A percentile compares a stretch with the other conserved stretches of the same genome.
phyloP scores from a whole-genome alignment of 2,888 invertebrate genomes.

The Seladonia tumulorum region DNA sequence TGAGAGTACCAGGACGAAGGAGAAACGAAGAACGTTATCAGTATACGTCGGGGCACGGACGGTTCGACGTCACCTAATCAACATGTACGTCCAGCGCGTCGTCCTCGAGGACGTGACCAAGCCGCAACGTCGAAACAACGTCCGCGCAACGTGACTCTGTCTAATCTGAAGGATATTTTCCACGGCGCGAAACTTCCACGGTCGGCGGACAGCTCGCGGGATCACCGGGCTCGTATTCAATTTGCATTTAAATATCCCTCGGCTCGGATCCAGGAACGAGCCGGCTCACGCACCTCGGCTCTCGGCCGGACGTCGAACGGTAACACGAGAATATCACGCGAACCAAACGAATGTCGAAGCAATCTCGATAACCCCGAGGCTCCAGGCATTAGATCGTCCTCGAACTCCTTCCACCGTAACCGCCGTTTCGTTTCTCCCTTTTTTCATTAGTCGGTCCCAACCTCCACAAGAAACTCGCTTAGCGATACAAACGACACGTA shows the following conservation, averaged over 20 bases:
- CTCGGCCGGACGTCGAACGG: slow-evolving; percentile 32
- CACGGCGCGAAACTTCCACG: slow-evolving; percentile 33
- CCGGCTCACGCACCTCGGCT: slow-evolving; percentile 24
- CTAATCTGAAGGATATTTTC: slow-evolving; percentile 66
- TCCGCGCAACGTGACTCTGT: slow-evolving; percentile 52
- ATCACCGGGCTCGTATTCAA: slow-evolving; percentile 71
- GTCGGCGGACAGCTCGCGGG: slow-evolving; percentile 36
- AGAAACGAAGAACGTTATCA: neutral
- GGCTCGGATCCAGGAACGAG: slow-evolving; percentile 50
- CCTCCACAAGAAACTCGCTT: neutral
- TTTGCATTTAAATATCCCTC: slow-evolving; percentile 78
- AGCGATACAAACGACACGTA: too few species aligned
- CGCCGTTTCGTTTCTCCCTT: neutral
- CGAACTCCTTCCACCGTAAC: neutral
- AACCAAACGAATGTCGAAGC: neutral
- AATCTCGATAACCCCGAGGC: slow-evolving; percentile 21
- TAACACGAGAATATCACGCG: slow-evolving; percentile 33
- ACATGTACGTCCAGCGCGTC: slow-evolving; percentile 16
- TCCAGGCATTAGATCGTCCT: neutral
- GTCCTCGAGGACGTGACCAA: neutral
- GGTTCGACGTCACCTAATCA: slow-evolving; percentile 2
- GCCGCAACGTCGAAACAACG: slow-evolving; percentile 8
- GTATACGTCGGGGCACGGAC: neutral
- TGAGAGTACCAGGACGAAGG: neutral
- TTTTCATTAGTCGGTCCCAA: neutral